phyloP scores from a whole-genome alignment of 2,113 vertebrate species.

The Apteryx owenii region DNA sequence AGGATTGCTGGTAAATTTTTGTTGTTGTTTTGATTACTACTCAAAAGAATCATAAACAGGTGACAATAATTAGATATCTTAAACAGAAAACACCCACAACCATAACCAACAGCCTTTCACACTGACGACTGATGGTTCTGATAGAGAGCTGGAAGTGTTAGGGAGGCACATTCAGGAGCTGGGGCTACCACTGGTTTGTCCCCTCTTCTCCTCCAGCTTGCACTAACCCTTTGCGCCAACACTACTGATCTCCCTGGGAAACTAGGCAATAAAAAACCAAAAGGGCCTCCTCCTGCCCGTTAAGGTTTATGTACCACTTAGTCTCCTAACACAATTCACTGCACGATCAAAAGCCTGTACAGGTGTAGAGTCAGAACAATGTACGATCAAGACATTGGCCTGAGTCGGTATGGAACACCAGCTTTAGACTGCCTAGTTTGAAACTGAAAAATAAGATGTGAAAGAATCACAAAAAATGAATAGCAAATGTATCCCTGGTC shows the following conservation, averaged over 20 bases:
- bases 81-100: rapidly evolving
- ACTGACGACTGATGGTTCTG: neutral
- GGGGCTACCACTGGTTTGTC: neutral
- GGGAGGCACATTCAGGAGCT: neutral
- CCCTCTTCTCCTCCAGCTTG: neutral
- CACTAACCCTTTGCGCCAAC: neutral
- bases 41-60: neutral
- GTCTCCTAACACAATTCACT: neutral
- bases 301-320: neutral
- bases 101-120: neutral
- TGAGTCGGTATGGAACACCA: neutral
- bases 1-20: neutral
- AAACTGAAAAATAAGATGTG: neutral
- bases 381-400: neutral
- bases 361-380: rapidly evolving
- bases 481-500: neutral
- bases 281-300: neutral
- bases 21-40: neutral
- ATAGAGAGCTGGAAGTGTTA: neutral
- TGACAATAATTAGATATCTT: neutral
- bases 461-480: neutral
- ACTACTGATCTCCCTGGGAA: neutral
- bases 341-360: neutral
- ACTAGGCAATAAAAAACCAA: neutral
- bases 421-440: neutral